Percentiles rank a stretch among this genome's conserved stretches.
phyloP scores from a whole-genome alignment of 2,797 vertebrate species.

The Emydoidea blandingii region DNA sequence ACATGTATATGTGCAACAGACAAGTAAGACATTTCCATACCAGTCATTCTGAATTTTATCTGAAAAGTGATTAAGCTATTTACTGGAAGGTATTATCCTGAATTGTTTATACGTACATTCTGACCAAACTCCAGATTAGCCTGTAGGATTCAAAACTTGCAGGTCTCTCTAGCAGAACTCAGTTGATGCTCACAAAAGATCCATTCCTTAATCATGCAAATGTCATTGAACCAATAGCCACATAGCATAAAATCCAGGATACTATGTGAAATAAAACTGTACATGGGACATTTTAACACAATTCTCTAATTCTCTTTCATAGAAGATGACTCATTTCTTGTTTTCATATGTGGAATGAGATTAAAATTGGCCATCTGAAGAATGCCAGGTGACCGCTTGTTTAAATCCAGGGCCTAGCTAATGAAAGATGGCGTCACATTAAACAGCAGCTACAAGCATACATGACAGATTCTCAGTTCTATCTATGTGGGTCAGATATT shows the following conservation, averaged over 20 bases:
- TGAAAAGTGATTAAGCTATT: conserved; percentile 39
- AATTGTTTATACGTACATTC: neutral
- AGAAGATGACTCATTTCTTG: neutral
- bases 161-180: neutral
- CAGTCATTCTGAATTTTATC: conserved; percentile 32
- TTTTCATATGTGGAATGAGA: accelerated
- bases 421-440: conserved; percentile 40
- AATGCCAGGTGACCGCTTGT: neutral
- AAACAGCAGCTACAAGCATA: conserved; percentile 44
- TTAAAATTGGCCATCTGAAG: neutral
- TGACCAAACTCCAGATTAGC: neutral
- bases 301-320: accelerated
- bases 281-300: neutral
- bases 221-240: neutral
- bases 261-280: accelerated
- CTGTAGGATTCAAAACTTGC: neutral
- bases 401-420: conserved; percentile 34
- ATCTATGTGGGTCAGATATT: conserved; percentile 74
- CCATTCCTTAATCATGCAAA: accelerated
- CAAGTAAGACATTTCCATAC: conserved; percentile 4
- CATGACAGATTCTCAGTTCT: conserved; percentile 41
- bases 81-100: conserved; percentile 29
- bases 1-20: conserved; percentile 16
- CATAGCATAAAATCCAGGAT: accelerated
- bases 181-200: neutral